These are phyloP conservation scores for Scophthalmus maximus DNA, from an alignment of 2,113 vertebrate species.

Conservation along the genomic window DNA sequence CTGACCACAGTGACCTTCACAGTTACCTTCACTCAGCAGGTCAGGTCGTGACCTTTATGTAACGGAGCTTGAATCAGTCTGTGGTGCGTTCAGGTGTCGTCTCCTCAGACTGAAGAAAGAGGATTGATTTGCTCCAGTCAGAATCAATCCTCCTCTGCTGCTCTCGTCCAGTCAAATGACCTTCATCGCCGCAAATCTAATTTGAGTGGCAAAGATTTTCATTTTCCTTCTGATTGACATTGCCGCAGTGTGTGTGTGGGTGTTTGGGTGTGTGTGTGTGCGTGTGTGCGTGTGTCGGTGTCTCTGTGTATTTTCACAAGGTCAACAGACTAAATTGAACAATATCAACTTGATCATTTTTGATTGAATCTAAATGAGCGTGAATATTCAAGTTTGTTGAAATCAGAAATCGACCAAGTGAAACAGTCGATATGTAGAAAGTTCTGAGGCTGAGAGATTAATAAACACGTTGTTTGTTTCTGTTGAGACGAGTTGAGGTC, in stretches of 20 bases:
- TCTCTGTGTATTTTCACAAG: slow-evolving; percentile 35
- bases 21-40: neutral
- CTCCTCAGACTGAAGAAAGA: slow-evolving; percentile 46
- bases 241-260: slow-evolving; percentile 30
- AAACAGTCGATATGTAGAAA: no score
- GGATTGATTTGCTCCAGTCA: slow-evolving; percentile 46
- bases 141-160: slow-evolving; percentile 67
- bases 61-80: neutral
- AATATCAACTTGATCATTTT: slow-evolving; percentile 39
- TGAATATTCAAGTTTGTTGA: slow-evolving; percentile 5
- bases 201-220: slow-evolving; percentile 71
- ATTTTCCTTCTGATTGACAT: slow-evolving; percentile 71
- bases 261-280: slow-evolving; percentile 21
- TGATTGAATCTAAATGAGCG: slow-evolving; percentile 48
- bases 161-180: slow-evolving; percentile 55
- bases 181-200: slow-evolving; percentile 76
- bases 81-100: no score
- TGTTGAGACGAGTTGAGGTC: slow-evolving; percentile 8
- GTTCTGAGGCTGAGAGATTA: no score
- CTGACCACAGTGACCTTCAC: neutral
- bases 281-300: slow-evolving; percentile 28
- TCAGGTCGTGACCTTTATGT: slow-evolving; percentile 19
- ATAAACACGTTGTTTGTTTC: no score
- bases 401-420: no score
- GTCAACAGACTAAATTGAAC: slow-evolving; percentile 49